A percentile compares a stretch with the other conserved stretches of the same genome.
Conservation (phyloP, 2,888 invertebrate species). For the Lithophane leautieri region DNA sequence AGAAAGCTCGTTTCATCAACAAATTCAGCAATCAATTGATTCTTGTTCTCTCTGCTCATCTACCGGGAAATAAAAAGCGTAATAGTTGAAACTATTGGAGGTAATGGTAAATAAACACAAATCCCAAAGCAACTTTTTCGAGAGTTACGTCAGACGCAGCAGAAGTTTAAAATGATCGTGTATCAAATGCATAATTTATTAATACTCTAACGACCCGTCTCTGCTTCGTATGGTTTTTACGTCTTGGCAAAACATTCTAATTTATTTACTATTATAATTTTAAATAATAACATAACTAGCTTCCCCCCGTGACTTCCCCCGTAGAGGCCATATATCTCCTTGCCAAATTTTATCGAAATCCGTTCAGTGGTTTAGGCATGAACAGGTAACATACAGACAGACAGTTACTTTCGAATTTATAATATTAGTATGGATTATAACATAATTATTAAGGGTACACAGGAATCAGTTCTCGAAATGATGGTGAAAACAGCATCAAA, state of each 20-base stretch:
- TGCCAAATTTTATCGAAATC: no score
- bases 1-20: conserved; percentile 28
- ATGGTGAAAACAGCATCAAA: neutral
- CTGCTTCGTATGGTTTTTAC: neutral
- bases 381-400: no score
- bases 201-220: conserved; percentile 13
- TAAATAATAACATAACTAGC: no score
- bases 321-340: no score
- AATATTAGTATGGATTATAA: no score
- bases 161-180: conserved; percentile 32
- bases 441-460: no score
- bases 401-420: no score
- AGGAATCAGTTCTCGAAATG: neutral
- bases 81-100: conserved; percentile 9
- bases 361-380: no score
- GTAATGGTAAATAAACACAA: conserved; percentile 32
- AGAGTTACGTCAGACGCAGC: conserved; percentile 15
- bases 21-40: conserved; percentile 26
- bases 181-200: neutral
- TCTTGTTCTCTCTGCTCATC: conserved; percentile 12
- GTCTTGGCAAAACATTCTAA: neutral
- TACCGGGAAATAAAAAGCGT: conserved; percentile 10
- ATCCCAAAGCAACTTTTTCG: neutral
- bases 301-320: no score
- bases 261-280: neutral